Evolutionary conservation across 2,888 invertebrate species (phyloP).

Genomic region (Yponomeuta malinellus): DNA sequence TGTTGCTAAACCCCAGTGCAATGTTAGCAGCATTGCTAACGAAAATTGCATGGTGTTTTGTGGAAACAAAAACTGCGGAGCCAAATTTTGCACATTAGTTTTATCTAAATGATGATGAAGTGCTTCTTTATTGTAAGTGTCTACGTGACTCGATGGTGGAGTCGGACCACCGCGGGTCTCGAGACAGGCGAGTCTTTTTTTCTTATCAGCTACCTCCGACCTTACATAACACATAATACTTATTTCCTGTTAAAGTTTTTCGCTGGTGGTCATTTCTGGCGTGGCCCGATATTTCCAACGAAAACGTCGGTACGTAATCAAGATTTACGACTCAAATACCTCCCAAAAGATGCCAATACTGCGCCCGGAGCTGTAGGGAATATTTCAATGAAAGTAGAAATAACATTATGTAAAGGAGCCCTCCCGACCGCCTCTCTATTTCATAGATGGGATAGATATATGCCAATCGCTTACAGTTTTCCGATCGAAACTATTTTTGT

Average conservation of each 20-base stretch:
- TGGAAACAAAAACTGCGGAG: not conserved
- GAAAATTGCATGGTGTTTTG: not conserved
- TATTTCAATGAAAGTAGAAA: constrained; percentile 17
- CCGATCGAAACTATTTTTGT: constrained; percentile 20
- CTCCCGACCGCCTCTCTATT: constrained; percentile 13
- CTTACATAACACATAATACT: not conserved
- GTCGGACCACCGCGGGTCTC: not conserved
- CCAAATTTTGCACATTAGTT: not conserved
- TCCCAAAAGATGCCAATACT: constrained; percentile 7
- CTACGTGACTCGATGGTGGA: not conserved
- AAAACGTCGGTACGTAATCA: constrained; percentile 1
- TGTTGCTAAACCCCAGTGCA: too few relatives aligned
- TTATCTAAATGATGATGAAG: not conserved
- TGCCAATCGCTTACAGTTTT: constrained; percentile 17
- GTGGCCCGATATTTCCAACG: not conserved
- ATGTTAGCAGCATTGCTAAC: too few relatives aligned
- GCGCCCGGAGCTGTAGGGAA: constrained; percentile 6
- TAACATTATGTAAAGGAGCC: constrained; percentile 17
- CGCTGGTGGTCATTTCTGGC: not conserved
- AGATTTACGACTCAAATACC: constrained; percentile 11
- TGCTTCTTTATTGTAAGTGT: not conserved
- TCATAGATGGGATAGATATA: constrained; percentile 16
- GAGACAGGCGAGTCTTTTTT: not conserved
- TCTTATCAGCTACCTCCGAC: not conserved
- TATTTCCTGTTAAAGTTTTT: not conserved